Evolutionary conservation across 1,140 invertebrate species (phyloP).

Genomic region (Goniozus legneri): DNA sequence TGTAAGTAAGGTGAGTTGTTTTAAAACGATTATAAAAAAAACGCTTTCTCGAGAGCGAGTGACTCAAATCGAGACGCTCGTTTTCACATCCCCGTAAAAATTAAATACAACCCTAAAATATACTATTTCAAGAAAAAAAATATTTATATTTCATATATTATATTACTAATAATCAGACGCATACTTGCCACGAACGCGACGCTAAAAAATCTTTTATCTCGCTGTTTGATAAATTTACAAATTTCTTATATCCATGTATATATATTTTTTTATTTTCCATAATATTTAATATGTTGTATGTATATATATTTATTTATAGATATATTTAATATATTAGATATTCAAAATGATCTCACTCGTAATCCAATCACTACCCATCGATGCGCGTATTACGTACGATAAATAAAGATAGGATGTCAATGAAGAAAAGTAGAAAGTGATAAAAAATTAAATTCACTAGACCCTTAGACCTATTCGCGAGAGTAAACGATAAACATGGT

Average conservation of each 20-base stretch:
- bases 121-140: no score
- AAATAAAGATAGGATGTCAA: constrained; percentile 3
- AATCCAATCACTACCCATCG: constrained; percentile 46
- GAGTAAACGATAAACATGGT: no score
- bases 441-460: no score
- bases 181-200: constrained; percentile 9
- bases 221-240: no score
- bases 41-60: no score
- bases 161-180: not conserved
- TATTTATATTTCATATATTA: no score
- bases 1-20: constrained; percentile 41
- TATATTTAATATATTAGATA: constrained; percentile 44
- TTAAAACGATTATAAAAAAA: no score
- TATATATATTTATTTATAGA: constrained; percentile 33
- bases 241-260: constrained; percentile 24
- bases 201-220: constrained; percentile 15
- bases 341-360: constrained; percentile 47
- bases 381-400: constrained; percentile 8
- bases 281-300: constrained; percentile 12
- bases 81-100: no score
- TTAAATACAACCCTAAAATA: no score
- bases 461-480: no score
- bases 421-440: constrained; percentile 5
- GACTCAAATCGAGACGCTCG: no score
- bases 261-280: constrained; percentile 19